Evolutionary conservation across 2,113 vertebrate species (phyloP).

Genomic region (Tachysurus fulvidraco): DNA sequence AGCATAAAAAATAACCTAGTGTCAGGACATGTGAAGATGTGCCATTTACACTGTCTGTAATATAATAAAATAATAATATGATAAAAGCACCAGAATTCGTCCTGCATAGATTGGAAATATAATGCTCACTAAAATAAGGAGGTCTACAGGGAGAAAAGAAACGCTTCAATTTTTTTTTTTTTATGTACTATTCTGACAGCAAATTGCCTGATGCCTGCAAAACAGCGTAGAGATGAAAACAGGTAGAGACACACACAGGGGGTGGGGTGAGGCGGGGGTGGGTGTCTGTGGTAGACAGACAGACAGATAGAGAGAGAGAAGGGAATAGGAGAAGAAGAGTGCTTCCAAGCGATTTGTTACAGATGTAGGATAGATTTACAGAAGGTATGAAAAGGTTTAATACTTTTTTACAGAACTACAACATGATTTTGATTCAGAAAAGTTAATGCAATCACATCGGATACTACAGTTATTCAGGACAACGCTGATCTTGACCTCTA

Average conservation of each 20-base stretch:
- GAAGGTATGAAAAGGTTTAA: not conserved
- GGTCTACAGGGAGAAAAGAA: not conserved
- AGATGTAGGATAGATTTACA: not conserved
- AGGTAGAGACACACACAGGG: not conserved
- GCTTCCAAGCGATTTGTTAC: not conserved
- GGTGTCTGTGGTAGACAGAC: not conserved
- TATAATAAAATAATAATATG: not conserved
- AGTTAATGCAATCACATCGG: not conserved
- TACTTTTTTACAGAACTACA: not conserved
- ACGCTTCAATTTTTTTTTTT: not conserved
- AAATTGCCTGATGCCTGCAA: slow-evolving; percentile 20
- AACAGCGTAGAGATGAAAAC: not conserved
- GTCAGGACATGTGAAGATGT: not conserved
- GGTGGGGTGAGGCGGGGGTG: not conserved
- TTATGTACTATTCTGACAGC: not conserved
- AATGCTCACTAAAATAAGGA: not conserved
- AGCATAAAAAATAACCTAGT: slow-evolving; percentile 31
- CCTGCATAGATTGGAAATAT: slow-evolving; percentile 17
- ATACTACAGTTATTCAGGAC: not conserved
- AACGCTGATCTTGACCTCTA: not conserved
- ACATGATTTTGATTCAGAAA: not conserved
- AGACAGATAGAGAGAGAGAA: not conserved
- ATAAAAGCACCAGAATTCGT: not conserved
- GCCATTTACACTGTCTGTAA: not conserved
- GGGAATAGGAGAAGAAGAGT: not conserved